A percentile compares a stretch with the other conserved stretches of the same genome.
phyloP scores from a whole-genome alignment of 2,797 vertebrate species.

The Channa striata region DNA sequence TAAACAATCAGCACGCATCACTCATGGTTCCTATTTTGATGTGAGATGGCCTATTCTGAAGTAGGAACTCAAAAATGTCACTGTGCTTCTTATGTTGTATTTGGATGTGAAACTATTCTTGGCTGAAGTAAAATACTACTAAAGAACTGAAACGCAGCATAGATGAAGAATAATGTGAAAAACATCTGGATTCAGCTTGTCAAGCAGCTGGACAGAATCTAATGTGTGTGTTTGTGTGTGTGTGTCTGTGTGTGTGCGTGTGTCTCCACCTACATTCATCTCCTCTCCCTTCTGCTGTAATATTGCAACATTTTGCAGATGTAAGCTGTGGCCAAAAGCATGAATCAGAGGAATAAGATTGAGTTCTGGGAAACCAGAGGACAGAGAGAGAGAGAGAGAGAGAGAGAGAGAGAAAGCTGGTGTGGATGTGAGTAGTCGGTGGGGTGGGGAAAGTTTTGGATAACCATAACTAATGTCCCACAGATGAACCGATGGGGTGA shows the following conservation, averaged over 20 bases:
- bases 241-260: constrained; percentile 35
- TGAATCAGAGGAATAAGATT: constrained; percentile 64
- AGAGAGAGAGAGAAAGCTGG: not conserved
- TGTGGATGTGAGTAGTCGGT: constrained; percentile 36
- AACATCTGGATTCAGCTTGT: constrained; percentile 71
- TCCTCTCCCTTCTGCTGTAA: constrained; percentile 55
- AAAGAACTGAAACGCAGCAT: constrained; percentile 52
- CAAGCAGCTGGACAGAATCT: constrained; percentile 74
- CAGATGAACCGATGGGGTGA: constrained; percentile 62
- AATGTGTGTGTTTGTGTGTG: constrained; percentile 24
- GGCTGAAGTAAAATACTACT: constrained; percentile 36
- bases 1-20: no score
- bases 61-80: not conserved
- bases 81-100: constrained; percentile 10
- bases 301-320: constrained; percentile 73
- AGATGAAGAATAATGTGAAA: constrained; percentile 59
- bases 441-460: constrained; percentile 41
- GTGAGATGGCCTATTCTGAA: no score
- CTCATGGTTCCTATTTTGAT: no score
- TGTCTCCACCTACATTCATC: constrained; percentile 54
- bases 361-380: constrained; percentile 66
- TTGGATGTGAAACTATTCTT: constrained; percentile 18
- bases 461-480: constrained; percentile 67
- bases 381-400: constrained; percentile 4
- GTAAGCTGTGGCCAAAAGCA: constrained; percentile 64